Conservation (phyloP, 2,797 vertebrate species). For the Syngnathus acus region DNA sequence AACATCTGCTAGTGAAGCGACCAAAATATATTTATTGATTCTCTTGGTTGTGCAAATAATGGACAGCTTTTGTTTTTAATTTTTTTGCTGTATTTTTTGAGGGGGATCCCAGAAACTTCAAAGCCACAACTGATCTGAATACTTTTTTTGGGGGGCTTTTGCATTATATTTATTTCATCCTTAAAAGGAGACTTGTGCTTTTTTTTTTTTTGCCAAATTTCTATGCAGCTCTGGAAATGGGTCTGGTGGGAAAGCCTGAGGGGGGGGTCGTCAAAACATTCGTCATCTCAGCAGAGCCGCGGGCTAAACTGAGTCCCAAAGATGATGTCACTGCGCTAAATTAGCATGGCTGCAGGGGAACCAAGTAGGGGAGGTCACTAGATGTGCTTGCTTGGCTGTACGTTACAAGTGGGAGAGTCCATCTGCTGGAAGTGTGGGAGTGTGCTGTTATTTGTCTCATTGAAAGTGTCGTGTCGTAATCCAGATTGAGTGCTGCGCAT, state of each 20-base stretch:
- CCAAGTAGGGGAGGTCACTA: neutral
- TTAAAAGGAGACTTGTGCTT: neutral
- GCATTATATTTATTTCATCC: neutral
- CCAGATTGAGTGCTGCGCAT: neutral
- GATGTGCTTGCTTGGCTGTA: neutral
- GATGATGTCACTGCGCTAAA: neutral
- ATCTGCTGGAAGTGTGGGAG: neutral
- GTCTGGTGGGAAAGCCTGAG: neutral
- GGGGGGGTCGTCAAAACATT: neutral
- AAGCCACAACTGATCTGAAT: neutral
- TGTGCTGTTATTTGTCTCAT: neutral
- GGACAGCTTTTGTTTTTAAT: constrained; percentile 11
- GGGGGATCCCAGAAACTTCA: neutral
- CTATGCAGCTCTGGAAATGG: neutral
- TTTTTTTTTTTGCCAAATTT: neutral
- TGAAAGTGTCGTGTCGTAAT: neutral
- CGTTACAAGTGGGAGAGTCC: neutral
- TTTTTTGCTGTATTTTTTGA: neutral
- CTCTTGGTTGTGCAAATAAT: constrained; percentile 26
- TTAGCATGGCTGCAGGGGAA: neutral
- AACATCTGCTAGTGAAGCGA: constrained; percentile 58
- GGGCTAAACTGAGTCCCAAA: neutral
- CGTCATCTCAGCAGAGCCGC: neutral
- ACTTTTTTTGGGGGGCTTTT: neutral
- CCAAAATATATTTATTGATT: constrained; percentile 70